These are phyloP conservation scores for Lytechinus variegatus DNA, from an alignment of 35 echinoderm and acorn worm genomes.

Conservation along the genomic window DNA sequence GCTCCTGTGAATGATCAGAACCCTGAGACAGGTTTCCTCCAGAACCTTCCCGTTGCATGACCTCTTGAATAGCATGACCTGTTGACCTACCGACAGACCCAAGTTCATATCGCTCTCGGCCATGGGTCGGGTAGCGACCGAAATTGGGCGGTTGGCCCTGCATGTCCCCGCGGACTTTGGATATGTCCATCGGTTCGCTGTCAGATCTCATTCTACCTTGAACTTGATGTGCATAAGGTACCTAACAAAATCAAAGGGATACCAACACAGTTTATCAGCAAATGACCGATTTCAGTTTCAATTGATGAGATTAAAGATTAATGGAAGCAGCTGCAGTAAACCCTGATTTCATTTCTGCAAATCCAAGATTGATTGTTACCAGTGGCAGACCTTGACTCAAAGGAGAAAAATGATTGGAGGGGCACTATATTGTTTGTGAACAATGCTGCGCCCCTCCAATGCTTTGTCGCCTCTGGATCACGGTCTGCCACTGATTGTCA, in stretches of 20 bases:
- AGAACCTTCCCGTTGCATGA: slow-evolving; percentile 55
- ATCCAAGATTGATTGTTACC: too few species aligned
- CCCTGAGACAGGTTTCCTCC: slow-evolving; percentile 66
- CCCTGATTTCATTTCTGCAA: too few species aligned
- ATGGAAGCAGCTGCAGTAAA: too few species aligned
- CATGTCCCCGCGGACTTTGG: slow-evolving; percentile 35
- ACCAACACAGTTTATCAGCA: neutral
- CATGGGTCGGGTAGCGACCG: slow-evolving; percentile 24
- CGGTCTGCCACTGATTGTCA: too few species aligned
- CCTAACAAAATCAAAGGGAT: slow-evolving; percentile 49
- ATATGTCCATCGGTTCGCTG: slow-evolving; percentile 63
- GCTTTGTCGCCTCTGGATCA: too few species aligned
- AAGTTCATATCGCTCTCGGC: neutral
- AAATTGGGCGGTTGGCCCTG: slow-evolving; percentile 26
- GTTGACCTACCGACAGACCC: neutral
- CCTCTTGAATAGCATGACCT: slow-evolving; percentile 42
- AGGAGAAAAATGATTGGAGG: too few species aligned
- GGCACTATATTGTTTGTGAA: too few species aligned
- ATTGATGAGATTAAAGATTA: too few species aligned
- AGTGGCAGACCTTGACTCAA: too few species aligned
- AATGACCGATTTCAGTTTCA: too few species aligned
- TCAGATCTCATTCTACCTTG: slow-evolving; percentile 59
- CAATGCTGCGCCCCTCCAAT: too few species aligned
- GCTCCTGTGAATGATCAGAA: slow-evolving; percentile 69
- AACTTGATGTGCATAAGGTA: slow-evolving; percentile 47